These are phyloP conservation scores for Grapholita molesta DNA, from an alignment of 1,140 invertebrate genomes.

Conservation along the genomic window DNA sequence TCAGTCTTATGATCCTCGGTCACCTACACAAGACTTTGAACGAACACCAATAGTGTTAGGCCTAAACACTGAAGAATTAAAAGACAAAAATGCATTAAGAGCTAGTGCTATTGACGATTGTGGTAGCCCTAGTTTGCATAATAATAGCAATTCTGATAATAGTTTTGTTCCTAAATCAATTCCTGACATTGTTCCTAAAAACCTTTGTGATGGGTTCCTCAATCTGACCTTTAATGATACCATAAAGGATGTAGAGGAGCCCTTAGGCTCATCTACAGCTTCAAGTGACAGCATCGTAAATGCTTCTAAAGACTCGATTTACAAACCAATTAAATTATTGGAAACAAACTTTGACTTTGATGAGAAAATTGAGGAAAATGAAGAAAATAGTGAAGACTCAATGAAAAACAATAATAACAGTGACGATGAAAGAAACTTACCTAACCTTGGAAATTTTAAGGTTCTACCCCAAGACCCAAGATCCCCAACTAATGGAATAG, in stretches of 20 bases:
- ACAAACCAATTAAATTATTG: slow-evolving; percentile 50
- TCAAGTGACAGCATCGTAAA: slow-evolving; percentile 64
- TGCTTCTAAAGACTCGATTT: slow-evolving; percentile 35
- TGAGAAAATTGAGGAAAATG: slow-evolving; percentile 47
- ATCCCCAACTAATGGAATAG: slow-evolving; percentile 70
- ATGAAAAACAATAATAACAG: slow-evolving; percentile 17
- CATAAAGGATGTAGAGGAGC: slow-evolving; percentile 54
- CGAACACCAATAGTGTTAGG: slow-evolving; percentile 63
- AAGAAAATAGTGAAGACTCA: slow-evolving; percentile 28
- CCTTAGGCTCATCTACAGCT: slow-evolving; percentile 62
- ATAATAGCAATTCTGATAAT: slow-evolving; percentile 42
- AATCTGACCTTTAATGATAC: slow-evolving; percentile 58
- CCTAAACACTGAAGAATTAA: slow-evolving; percentile 36
- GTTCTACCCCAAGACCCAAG: slow-evolving; percentile 65
- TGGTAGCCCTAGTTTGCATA: slow-evolving; percentile 50
- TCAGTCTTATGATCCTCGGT: slow-evolving; percentile 68
- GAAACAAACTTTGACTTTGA: slow-evolving; percentile 77
- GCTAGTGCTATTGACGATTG: slow-evolving; percentile 36
- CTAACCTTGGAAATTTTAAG: slow-evolving; percentile 49
- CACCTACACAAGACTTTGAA: slow-evolving; percentile 68
- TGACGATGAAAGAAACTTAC: slow-evolving; percentile 33
- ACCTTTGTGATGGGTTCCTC: slow-evolving; percentile 60
- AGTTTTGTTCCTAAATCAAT: slow-evolving; percentile 37
- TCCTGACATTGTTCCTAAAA: slow-evolving; percentile 56
- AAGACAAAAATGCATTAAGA: slow-evolving; percentile 35